Conservation (phyloP, 2,888 invertebrate species). For the Drosophila emarginata region DNA sequence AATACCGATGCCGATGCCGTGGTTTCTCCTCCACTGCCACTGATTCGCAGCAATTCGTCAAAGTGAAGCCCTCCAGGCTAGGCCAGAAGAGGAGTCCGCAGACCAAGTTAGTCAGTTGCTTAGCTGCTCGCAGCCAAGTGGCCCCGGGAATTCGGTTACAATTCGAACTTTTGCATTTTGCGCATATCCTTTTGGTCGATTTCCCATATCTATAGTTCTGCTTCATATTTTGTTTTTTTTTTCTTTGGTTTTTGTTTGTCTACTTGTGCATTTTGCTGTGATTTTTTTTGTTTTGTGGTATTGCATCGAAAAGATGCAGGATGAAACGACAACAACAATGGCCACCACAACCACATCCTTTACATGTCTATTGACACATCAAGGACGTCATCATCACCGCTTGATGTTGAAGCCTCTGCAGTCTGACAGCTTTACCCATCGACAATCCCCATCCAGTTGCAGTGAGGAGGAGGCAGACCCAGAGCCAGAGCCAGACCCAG, state of each 20-base stretch:
- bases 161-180: slow-evolving; percentile 31
- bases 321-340: slow-evolving; percentile 1
- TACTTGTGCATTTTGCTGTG: background rate
- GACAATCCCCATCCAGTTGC: slow-evolving; percentile 16
- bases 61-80: slow-evolving; percentile 21
- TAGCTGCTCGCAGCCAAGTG: slow-evolving; percentile 47
- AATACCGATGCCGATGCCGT: slow-evolving; percentile 45
- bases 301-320: slow-evolving; percentile 10
- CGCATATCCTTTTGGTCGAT: slow-evolving; percentile 50
- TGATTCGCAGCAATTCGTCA: slow-evolving; percentile 47
- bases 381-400: slow-evolving; percentile 37
- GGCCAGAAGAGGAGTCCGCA: slow-evolving; percentile 16
- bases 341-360: slow-evolving; percentile 34
- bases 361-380: slow-evolving; percentile 39
- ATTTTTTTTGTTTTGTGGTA: background rate
- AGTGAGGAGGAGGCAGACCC: slow-evolving; percentile 7
- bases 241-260: background rate
- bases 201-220: slow-evolving; percentile 2
- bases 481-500: background rate
- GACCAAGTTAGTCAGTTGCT: slow-evolving; percentile 38
- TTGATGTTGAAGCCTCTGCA: slow-evolving; percentile 27
- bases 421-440: slow-evolving; percentile 10
- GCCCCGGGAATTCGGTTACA: slow-evolving; percentile 32
- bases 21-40: slow-evolving; percentile 40
- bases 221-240: background rate